Conservation (phyloP, 2,888 invertebrate genomes). For the Andrena haemorrhoa region DNA sequence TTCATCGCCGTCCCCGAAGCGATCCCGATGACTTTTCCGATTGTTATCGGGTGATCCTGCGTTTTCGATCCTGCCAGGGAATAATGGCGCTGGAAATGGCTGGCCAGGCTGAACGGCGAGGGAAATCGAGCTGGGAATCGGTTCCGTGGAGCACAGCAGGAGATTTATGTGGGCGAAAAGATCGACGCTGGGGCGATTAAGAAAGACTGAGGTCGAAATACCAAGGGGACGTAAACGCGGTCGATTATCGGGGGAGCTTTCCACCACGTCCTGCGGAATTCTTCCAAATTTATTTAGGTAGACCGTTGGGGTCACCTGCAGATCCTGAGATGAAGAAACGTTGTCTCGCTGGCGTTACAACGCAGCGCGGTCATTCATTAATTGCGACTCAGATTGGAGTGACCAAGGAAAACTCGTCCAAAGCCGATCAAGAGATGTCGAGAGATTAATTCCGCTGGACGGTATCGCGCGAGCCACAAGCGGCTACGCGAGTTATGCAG, state of each 20-base stretch:
- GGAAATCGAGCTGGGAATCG: background rate
- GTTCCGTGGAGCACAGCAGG: background rate
- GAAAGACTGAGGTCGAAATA: background rate
- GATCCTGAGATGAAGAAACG: background rate
- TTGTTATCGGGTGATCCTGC: constrained; percentile 30
- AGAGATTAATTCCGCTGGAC: constrained; percentile 54
- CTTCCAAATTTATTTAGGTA: too few relatives aligned
- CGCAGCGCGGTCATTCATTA: background rate
- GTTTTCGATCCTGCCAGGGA: constrained; percentile 14
- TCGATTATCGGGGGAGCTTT: too few relatives aligned
- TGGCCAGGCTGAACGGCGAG: background rate
- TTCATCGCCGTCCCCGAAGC: constrained; percentile 45
- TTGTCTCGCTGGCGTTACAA: background rate
- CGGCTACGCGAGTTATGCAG: constrained; percentile 7
- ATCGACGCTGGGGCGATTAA: background rate
- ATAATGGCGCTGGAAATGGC: background rate
- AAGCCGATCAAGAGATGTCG: constrained; percentile 2
- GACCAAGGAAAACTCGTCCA: background rate
- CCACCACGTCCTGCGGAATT: too few relatives aligned
- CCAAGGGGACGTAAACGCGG: too few relatives aligned
- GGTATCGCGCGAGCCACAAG: constrained; percentile 18
- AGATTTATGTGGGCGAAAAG: background rate
- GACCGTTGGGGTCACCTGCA: too few relatives aligned
- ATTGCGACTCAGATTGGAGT: background rate
- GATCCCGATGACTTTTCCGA: constrained; percentile 31